phyloP scores from a whole-genome alignment of 2,888 invertebrate genomes.

The Piscicola geometra region DNA sequence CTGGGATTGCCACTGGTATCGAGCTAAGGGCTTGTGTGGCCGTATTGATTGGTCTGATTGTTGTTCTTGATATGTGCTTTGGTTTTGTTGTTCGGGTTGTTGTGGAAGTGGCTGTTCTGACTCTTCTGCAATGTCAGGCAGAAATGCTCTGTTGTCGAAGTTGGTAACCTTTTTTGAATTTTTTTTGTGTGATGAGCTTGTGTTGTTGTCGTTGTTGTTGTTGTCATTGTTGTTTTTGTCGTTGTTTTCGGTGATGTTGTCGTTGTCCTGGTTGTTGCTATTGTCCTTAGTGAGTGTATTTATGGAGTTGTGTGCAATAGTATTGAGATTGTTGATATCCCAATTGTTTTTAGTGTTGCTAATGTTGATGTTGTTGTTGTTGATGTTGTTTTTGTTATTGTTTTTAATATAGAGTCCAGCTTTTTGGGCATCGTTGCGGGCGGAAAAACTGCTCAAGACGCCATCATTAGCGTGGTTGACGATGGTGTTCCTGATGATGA shows the following conservation, averaged over 20 bases:
- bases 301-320: not conserved
- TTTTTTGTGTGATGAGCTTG: not conserved
- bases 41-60: not conserved
- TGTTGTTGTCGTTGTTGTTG: not conserved
- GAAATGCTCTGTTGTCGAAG: constrained; percentile 5
- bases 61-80: not conserved
- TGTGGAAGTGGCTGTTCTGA: not conserved
- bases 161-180: not conserved
- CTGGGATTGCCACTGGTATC: too few relatives aligned
- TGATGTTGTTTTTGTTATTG: too few relatives aligned
- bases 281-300: not conserved
- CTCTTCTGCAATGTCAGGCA: not conserved
- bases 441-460: not conserved
- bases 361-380: not conserved
- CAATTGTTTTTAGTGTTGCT: not conserved
- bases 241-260: not conserved
- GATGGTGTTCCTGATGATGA: not conserved
- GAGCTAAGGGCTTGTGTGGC: not conserved
- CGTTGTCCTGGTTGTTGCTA: not conserved
- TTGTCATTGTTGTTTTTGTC: not conserved
- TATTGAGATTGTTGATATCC: not conserved
- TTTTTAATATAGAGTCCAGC: too few relatives aligned
- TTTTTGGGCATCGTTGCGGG: not conserved
- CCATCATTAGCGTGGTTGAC: constrained; percentile 2
- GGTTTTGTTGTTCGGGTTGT: not conserved